Percentiles rank a stretch among this genome's conserved stretches.
Conservation (phyloP, 2,113 vertebrate genomes). For the Oryzias javanicus region DNA sequence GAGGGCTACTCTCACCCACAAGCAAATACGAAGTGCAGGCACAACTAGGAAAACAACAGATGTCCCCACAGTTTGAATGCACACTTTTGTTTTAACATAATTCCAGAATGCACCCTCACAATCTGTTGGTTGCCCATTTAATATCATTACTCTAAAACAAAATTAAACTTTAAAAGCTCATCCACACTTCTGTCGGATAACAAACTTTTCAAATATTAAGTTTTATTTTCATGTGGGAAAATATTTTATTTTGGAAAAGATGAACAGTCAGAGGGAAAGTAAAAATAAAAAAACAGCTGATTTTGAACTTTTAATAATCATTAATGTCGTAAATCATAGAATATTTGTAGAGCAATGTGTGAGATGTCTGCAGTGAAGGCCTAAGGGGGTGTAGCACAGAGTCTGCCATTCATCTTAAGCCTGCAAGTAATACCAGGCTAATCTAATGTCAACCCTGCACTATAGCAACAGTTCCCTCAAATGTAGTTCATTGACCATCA, state of each 20-base stretch:
- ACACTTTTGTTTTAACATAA: not conserved
- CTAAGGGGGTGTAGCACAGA: not conserved
- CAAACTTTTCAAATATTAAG: too few relatives aligned
- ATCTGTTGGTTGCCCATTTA: not conserved
- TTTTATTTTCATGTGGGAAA: too few relatives aligned
- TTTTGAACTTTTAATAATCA: too few relatives aligned
- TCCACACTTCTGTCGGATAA: too few relatives aligned
- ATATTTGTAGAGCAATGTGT: not conserved
- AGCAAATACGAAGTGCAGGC: constrained; percentile 38
- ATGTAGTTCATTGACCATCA: constrained; percentile 64
- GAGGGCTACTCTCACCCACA: constrained; percentile 14
- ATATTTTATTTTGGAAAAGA: too few relatives aligned
- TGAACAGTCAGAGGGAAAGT: too few relatives aligned
- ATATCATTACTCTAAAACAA: too few relatives aligned
- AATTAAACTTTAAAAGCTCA: too few relatives aligned
- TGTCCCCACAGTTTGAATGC: constrained; percentile 26
- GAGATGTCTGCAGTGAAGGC: constrained; percentile 3
- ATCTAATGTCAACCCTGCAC: constrained; percentile 13
- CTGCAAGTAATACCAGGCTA: constrained; percentile 18
- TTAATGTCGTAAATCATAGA: too few relatives aligned
- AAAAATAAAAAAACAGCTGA: too few relatives aligned
- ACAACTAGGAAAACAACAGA: constrained; percentile 32
- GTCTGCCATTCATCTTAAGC: constrained; percentile 16
- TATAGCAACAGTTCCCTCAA: constrained; percentile 23
- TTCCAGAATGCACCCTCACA: not conserved